A percentile compares a stretch with the other conserved stretches of the same genome.
phyloP scores from a whole-genome alignment of 1,140 invertebrate genomes.

The Penaeus vannamei region DNA sequence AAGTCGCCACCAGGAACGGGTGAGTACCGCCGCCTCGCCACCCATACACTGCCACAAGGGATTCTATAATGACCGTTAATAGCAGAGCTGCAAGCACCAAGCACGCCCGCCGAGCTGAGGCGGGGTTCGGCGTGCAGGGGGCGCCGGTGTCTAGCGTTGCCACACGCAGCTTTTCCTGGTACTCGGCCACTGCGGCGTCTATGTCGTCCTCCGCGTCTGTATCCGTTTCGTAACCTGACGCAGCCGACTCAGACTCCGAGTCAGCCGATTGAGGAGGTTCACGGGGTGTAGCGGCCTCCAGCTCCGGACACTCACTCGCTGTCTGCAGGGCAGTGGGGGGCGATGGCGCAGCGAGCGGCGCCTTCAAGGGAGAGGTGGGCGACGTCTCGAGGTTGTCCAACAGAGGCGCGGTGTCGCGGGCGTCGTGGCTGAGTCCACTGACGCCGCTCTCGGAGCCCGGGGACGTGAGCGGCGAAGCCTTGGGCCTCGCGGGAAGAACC shows the following conservation, averaged over 20 bases:
- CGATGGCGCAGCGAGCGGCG: neutral
- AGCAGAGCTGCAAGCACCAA: slow-evolving; percentile 11
- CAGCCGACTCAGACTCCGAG: slow-evolving; percentile 28
- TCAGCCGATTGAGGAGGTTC: neutral
- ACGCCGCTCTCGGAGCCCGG: slow-evolving; percentile 44
- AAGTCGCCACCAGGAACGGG: slow-evolving; percentile 8
- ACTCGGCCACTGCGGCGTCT: slow-evolving; percentile 52
- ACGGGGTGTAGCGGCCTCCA: neutral
- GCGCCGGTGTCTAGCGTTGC: slow-evolving; percentile 43
- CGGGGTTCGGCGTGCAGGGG: neutral
- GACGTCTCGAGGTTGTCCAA: slow-evolving; percentile 13
- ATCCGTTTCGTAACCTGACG: slow-evolving; percentile 42
- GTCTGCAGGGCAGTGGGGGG: neutral
- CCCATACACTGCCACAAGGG: slow-evolving; percentile 32
- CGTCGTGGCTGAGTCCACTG: slow-evolving; percentile 17
- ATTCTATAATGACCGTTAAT: neutral
- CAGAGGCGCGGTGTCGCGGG: slow-evolving; percentile 30
- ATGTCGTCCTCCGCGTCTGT: slow-evolving; percentile 48
- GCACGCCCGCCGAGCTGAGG: slow-evolving; percentile 38
- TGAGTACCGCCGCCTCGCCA: neutral
- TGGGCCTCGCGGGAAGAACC: neutral
- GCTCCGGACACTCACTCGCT: neutral
- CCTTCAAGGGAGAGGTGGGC: neutral
- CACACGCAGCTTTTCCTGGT: slow-evolving; percentile 48
- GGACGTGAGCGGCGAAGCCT: neutral